phyloP scores from a whole-genome alignment of 2,888 invertebrate species.

The Ctena decussata region DNA sequence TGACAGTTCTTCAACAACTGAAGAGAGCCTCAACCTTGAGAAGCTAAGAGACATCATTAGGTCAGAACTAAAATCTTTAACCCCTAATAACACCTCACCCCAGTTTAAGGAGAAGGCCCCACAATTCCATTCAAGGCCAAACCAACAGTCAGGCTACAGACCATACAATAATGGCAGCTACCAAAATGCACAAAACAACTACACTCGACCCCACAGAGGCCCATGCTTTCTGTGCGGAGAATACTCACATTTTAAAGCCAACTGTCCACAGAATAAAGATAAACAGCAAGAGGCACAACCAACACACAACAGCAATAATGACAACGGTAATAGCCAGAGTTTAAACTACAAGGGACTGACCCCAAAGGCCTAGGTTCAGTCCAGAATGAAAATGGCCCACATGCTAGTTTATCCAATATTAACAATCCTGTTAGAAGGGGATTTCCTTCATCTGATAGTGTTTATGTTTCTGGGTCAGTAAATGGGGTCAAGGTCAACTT shows the following conservation, averaged over 20 bases:
- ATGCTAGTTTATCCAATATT: background rate
- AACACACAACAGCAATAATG: background rate
- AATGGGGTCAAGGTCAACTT: constrained; percentile 6
- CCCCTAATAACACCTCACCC: background rate
- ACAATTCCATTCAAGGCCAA: background rate
- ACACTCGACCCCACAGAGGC: background rate
- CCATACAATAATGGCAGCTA: background rate
- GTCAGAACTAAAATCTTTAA: background rate
- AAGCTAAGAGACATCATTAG: constrained; percentile 18
- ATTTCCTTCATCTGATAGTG: constrained; percentile 23
- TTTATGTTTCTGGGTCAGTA: constrained; percentile 28
- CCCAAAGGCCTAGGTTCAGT: constrained; percentile 26
- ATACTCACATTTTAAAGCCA: constrained; percentile 16
- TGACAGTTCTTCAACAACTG: background rate
- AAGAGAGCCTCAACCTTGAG: background rate
- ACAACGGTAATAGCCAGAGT: background rate
- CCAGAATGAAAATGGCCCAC: constrained; percentile 21
- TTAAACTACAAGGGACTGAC: constrained; percentile 44
- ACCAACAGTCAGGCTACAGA: background rate
- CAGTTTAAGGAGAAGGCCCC: background rate
- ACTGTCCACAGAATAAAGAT: constrained; percentile 16
- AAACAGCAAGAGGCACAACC: background rate
- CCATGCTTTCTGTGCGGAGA: constrained; percentile 33
- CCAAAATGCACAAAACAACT: background rate
- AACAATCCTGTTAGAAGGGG: constrained; percentile 17